Conservation (phyloP, 2,113 vertebrate genomes). For the Cephalopterus ornatus region DNA sequence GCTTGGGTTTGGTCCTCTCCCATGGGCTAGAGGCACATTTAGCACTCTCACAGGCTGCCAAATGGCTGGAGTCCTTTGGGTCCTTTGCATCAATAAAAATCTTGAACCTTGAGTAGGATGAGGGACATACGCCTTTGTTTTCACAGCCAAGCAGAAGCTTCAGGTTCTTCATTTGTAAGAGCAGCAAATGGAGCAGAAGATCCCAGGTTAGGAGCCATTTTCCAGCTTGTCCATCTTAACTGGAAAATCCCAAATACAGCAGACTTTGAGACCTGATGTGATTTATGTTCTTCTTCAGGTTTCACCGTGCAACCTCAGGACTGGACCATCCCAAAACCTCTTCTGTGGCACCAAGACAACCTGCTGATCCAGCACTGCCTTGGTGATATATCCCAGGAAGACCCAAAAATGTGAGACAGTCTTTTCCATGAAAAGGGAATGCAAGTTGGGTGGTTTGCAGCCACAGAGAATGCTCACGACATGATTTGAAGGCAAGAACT, state of each 20-base stretch:
- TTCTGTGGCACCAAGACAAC: not conserved
- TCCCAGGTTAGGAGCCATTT: not conserved
- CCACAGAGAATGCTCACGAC: fast-evolving
- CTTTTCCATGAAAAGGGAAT: not conserved
- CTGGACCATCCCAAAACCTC: not conserved
- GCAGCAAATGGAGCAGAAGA: not conserved
- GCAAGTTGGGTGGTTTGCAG: not conserved
- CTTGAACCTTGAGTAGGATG: not conserved
- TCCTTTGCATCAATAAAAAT: not conserved
- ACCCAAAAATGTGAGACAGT: not conserved
- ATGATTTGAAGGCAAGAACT: not conserved
- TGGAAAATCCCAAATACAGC: not conserved
- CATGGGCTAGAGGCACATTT: not conserved
- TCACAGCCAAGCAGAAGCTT: not conserved
- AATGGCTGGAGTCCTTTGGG: not conserved
- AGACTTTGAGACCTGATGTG: not conserved
- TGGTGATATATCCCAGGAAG: not conserved
- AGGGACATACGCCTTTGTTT: not conserved
- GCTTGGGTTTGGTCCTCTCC: not conserved
- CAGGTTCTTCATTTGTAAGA: not conserved
- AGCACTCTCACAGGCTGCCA: not conserved
- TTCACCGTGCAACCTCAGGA: not conserved
- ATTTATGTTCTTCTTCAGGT: not conserved
- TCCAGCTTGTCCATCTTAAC: not conserved
- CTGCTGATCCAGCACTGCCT: not conserved